phyloP scores from a whole-genome alignment of 2,113 vertebrate species.

The Anseranas semipalmata region DNA sequence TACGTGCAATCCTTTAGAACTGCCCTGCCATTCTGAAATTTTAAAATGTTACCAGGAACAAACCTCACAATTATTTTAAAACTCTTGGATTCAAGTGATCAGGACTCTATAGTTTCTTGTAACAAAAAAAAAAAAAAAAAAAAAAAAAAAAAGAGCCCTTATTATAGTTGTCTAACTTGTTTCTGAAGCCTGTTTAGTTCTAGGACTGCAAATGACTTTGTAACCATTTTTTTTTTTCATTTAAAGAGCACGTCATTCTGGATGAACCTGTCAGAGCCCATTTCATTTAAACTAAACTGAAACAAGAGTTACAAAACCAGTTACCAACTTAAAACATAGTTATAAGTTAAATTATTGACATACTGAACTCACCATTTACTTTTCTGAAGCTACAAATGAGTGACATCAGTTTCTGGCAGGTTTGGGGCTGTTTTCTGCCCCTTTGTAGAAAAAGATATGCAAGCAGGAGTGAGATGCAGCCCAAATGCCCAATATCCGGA shows the following conservation, averaged over 20 bases:
- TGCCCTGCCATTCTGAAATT: not conserved
- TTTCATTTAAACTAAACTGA: not conserved
- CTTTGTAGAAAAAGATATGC: not conserved
- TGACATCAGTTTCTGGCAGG: not conserved
- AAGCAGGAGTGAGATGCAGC: not conserved
- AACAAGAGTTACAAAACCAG: not conserved
- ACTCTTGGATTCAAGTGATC: not conserved
- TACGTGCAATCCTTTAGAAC: not conserved
- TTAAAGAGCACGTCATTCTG: not conserved
- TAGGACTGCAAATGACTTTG: not conserved
- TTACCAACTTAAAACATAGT: not conserved
- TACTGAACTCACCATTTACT: not conserved
- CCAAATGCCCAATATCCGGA: not conserved
- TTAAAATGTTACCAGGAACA: not conserved
- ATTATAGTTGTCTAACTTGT: not conserved
- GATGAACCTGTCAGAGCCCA: not conserved
- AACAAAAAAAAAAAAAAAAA: not conserved
- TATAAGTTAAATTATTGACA: not conserved
- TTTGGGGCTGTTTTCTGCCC: not conserved
- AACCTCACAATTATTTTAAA: not conserved
- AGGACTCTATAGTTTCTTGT: not conserved
- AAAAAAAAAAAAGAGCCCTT: not conserved
- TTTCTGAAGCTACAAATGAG: not conserved
- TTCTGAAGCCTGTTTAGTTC: not conserved
- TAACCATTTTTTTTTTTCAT: not conserved